Evolutionary conservation across 2,888 invertebrate species (phyloP).

Genomic region (Protodeltote pygarga): DNA sequence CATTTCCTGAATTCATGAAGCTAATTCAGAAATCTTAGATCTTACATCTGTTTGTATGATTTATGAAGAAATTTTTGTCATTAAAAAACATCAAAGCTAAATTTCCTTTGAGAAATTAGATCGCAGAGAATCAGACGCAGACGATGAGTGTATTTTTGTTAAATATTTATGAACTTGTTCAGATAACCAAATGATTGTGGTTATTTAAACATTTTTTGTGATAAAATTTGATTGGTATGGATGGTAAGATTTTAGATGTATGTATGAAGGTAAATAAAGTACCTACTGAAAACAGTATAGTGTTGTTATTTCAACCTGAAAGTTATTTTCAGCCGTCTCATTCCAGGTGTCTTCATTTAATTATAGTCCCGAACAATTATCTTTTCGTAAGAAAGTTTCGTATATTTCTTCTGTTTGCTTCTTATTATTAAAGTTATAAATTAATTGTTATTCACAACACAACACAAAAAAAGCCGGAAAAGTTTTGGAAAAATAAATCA

Average conservation of each 20-base stretch:
- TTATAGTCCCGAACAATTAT: conserved; percentile 64
- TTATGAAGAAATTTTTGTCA: conserved; percentile 31
- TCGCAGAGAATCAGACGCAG: conserved; percentile 17
- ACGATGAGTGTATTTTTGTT: conserved; percentile 3
- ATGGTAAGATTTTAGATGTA: neutral
- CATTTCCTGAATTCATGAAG: conserved; percentile 5
- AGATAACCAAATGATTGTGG: neutral
- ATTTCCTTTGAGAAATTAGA: conserved; percentile 29
- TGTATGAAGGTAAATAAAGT: neutral
- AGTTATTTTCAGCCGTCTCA: conserved; percentile 68
- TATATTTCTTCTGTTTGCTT: conserved; percentile 68
- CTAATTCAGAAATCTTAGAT: conserved; percentile 23
- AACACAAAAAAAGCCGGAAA: conserved; percentile 10
- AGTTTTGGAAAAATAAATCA: conserved; percentile 5
- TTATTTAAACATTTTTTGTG: conserved; percentile 4
- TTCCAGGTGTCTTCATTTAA: conserved; percentile 72
- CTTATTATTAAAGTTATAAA: conserved; percentile 36
- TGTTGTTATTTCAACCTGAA: conserved; percentile 53
- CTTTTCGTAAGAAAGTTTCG: too few species aligned
- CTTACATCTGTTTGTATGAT: conserved; percentile 17
- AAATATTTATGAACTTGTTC: neutral
- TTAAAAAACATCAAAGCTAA: conserved; percentile 43
- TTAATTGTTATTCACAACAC: conserved; percentile 27
- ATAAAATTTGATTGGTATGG: neutral
- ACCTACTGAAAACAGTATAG: conserved; percentile 23